Base-by-base conservation (phyloP, 2,113 vertebrate genomes). In the Ancistrus triradiatus region DNA sequence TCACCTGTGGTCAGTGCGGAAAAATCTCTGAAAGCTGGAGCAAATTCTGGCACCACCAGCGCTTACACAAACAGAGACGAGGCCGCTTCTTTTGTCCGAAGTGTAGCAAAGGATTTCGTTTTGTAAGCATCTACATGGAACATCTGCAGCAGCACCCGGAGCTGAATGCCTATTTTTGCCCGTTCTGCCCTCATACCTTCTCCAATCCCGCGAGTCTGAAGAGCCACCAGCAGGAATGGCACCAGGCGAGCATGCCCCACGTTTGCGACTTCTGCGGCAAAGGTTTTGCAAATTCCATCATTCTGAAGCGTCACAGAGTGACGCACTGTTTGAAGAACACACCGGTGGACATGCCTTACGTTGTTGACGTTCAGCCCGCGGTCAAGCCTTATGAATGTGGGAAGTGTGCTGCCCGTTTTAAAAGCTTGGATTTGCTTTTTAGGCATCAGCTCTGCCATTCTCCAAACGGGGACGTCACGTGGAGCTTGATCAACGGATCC, bases 11-110 rank as follows among this genome's bases (percentile, higher is more conserved):
- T 48, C 70, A 62, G 42, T 89, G 87, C n/a, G 86, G 86, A 1
- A 87, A 82, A 72, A 81, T 67, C 0, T 73, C 85, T 2, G 75
- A 70, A 21, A 85, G 69, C 76, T 90, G 88, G 88, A 80, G 67
- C 2, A 84, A 84, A 58, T 81, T 89, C 25, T 88, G 87, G 86
- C 68, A 43, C 42, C 88, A 90, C 58, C 88, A 89, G 78, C 74
- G 88, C 35, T 11, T 85, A 43, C 88, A 90, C 31, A 75, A 86
- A 3, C 85, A 87, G 47, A 72, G 70, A 7, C 72, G 47, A 0
- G 87, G 87, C 0, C 86, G 85, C 31, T 90, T 89, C 68, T 80
- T 76, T 0, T 90, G 87, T 55, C 72, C 82, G 1, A 72, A 69
- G 22, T 88, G 87, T 3, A 77, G 82, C 0, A 75, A 42, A 35